Evolutionary conservation across 2,888 invertebrate species (phyloP), one percentile per base, ranked within the genome.

Genomic region (Dyspetes luteomarginatus): DNA sequence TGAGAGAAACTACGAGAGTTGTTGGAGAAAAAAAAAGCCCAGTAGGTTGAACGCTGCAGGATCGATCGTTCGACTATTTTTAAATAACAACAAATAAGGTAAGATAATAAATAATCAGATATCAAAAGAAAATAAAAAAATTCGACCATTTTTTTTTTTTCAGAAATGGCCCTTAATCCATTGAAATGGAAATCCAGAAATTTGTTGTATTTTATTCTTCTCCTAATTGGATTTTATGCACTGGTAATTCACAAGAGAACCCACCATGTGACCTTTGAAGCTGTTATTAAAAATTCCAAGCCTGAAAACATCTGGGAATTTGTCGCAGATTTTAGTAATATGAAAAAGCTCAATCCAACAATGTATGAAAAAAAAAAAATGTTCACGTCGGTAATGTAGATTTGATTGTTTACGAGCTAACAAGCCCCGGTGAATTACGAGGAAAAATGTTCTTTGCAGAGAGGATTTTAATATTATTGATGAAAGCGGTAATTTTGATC

Each of bases 251-350:
- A 89, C 68, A 92, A 91, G 74, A 88, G 86, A 84, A 86, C 82
- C 2, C 83, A 90, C 81, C 83, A 85, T 41, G 87, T 87, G 15
- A 76, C 82, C 17, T 87, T 87, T 12, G 93, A 94, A 84, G 92
- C 92, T 65, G 91, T 92, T 82, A 92, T 96, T 85, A 89, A 92
- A 41, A 93, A 94, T 84, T 92, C 93, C 0, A 93, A 93, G 86
- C 94, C 96, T 17, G 93, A 93, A 86, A 92, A 92, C 28, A 94
- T 95, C 36, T 96, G 96, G 96, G 95, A 95, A 90, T 96, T 93
- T 91, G 94, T 96, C n/a, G 95, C 96, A 0, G 96, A 96, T 91
- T 96, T 96, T 86, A 95, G 94, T 86, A 95, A 96, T 89, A 95
- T 95, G 94, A 94, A 94, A 86, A 92, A 93, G 83, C 92, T 96